These are phyloP conservation scores for Brachycybe producta DNA, from an alignment of 2,888 invertebrate species.

Conservation along the genomic window DNA sequence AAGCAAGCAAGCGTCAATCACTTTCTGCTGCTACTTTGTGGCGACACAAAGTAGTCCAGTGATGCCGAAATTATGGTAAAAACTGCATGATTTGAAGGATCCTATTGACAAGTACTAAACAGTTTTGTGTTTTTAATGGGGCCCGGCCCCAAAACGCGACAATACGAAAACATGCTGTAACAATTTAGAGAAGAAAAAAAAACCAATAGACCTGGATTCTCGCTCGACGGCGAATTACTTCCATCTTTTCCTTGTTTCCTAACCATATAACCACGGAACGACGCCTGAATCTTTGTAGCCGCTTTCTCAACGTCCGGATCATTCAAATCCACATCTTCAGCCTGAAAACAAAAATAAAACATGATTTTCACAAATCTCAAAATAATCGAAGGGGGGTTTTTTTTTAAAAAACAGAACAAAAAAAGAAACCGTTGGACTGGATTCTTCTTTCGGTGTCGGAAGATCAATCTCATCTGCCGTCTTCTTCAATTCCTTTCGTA, in stretches of 20 bases:
- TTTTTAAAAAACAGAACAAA: no score
- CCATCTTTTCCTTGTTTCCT: conserved; percentile 46
- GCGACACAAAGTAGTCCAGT: no score
- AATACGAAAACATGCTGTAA: no score
- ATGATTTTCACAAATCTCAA: neutral
- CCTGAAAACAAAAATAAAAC: conserved; percentile 22
- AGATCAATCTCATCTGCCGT: conserved; percentile 22
- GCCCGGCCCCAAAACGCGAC: no score
- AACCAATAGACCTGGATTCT: conserved; percentile 18
- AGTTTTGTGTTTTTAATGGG: no score
- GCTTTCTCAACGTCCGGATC: conserved; percentile 59
- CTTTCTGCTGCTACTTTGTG: no score
- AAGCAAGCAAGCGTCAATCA: no score
- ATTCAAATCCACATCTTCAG: conserved; percentile 69
- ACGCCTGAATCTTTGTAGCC: conserved; percentile 81
- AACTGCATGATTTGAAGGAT: no score
- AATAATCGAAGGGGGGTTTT: no score
- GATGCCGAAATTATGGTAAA: no score
- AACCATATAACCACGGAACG: conserved; percentile 78
- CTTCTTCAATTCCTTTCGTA: conserved; percentile 65
- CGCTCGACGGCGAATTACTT: conserved; percentile 12
- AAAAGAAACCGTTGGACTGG: neutral
- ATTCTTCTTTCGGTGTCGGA: conserved; percentile 7
- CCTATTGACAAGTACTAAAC: no score
- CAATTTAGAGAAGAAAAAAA: no score